Conservation (phyloP, 2,888 invertebrate species). For the Megastigmus dorsalis region DNA sequence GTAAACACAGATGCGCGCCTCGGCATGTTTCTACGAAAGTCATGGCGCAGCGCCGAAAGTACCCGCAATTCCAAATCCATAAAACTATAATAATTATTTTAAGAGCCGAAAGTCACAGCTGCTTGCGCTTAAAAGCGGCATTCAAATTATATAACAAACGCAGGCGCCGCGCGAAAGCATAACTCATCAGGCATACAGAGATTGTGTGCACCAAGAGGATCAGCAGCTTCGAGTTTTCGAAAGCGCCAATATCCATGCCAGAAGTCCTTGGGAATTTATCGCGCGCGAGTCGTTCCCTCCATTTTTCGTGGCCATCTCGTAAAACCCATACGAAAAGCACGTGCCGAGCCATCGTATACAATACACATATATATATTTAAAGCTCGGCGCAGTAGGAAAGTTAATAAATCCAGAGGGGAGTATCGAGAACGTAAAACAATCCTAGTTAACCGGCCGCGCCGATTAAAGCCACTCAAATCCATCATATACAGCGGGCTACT, state of each 20-base stretch:
- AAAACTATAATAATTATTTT: slow-evolving; percentile 15
- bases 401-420: background rate
- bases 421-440: background rate
- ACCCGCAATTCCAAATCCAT: background rate
- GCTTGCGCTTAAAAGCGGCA: background rate
- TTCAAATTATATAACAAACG: slow-evolving; percentile 12
- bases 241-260: no score
- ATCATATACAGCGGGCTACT: slow-evolving; percentile 37
- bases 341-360: no score
- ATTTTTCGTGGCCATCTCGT: no score
- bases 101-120: background rate
- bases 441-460: background rate
- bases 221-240: no score
- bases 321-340: no score
- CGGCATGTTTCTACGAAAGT: slow-evolving; percentile 26
- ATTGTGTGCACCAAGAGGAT: no score
- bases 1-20: slow-evolving; percentile 16
- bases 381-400: no score
- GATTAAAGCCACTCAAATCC: slow-evolving; percentile 5
- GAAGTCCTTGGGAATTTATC: no score
- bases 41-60: background rate
- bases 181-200: no score
- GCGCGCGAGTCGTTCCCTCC: no score
- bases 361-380: background rate
- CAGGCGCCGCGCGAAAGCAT: background rate